phyloP scores from a whole-genome alignment of 2,888 invertebrate genomes.

The Eupithecia tripunctaria region DNA sequence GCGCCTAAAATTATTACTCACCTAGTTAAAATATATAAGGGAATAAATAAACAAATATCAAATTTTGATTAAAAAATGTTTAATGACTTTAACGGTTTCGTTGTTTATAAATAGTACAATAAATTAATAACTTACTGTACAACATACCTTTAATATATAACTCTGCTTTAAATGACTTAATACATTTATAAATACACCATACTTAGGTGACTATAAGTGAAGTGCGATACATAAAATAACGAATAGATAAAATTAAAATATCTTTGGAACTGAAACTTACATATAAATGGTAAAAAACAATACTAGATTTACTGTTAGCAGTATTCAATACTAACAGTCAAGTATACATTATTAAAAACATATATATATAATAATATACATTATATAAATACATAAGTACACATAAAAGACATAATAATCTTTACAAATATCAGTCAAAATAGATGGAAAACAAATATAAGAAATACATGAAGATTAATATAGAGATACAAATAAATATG shows the following conservation, averaged over 20 bases:
- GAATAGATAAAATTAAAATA: conserved; percentile 61
- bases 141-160: conserved; percentile 50
- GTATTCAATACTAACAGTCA: conserved; percentile 17
- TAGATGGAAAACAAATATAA: not conserved
- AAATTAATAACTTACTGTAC: conserved; percentile 41
- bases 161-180: conserved; percentile 66
- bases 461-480: not conserved
- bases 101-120: conserved; percentile 57
- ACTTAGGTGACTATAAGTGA: conserved; percentile 51
- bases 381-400: not conserved
- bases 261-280: conserved; percentile 74
- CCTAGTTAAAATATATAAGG: too few species aligned
- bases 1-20: too few species aligned
- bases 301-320: conserved; percentile 38
- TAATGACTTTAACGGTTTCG: conserved; percentile 65
- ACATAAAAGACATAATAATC: not conserved
- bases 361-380: conserved; percentile 12
- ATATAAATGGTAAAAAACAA: conserved; percentile 54
- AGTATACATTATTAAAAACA: conserved; percentile 12
- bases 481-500: not conserved
- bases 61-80: conserved; percentile 45
- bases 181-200: conserved; percentile 58
- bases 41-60: not conserved
- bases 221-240: conserved; percentile 52
- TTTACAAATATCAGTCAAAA: conserved; percentile 16